Base-by-base conservation (phyloP, 2,888 invertebrate species). In the Aleiodes leptofemur region DNA sequence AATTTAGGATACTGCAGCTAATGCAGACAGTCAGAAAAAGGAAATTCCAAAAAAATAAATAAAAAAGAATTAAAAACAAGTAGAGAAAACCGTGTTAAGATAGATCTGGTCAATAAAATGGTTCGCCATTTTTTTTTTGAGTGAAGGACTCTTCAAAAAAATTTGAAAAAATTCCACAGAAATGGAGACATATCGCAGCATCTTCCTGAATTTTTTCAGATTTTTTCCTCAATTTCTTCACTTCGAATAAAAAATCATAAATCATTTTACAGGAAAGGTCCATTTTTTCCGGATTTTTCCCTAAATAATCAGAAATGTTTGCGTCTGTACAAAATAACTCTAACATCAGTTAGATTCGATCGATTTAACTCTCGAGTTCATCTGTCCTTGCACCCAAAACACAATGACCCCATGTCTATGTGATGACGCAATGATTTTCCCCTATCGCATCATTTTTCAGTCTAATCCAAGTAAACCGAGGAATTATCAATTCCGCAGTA, bases 1-100 rank as follows among this genome's bases (percentile, higher is more conserved):
- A 76, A 73, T 73, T 72, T 79, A 77, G 72, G 77, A 31, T 69
- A 48, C 69, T 72, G 70, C 56, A 56, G 53, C 31, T 43, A 9
- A 9, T 43, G 43, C 3, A 64, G 64, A 64, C 16, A 64, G 48
- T 64, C 29, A 11, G 48, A 16, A 48, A 64, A 64, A 64, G 48
- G 55, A 16, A n/a, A 16, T n/a, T n/a, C 55, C n/a, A 55, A 55
- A 55, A 53, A 14, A 13, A 53, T n/a, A 14, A 11, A 53, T 23
- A 4, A 14, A 16, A 23, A 59, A 59, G n/a, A 38, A 69, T 43
- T 3, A 43, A 43, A 43, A 0, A 9, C 7, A 43, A 43, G 43
- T 43, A 9, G 7, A 43, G 4, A 43, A 43, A 23, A 23, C 23
- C 1, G 23, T 23, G 23, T 23, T 23, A 23, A 23, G 2, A 23